A percentile compares a stretch with the other conserved stretches of the same genome.
These are phyloP conservation scores for Slavum lentiscoides DNA, from an alignment of 2,888 invertebrate species.

Conservation along the genomic window DNA sequence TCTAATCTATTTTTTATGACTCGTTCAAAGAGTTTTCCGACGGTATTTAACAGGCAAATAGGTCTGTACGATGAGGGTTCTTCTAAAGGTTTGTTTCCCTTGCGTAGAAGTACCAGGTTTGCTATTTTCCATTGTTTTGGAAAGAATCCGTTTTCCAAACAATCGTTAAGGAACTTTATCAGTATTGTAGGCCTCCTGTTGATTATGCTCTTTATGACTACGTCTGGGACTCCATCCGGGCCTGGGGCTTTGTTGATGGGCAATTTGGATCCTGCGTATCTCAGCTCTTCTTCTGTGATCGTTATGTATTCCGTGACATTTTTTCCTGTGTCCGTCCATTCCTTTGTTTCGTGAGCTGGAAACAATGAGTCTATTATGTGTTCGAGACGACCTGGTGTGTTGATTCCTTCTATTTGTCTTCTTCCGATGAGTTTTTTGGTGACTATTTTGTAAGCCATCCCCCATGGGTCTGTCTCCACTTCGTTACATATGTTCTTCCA, in stretches of 20 bases:
- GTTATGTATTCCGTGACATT: no score
- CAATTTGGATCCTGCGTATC: neutral
- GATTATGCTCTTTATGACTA: neutral
- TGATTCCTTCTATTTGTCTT: neutral
- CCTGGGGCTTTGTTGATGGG: neutral
- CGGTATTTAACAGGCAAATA: neutral
- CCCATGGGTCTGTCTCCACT: neutral
- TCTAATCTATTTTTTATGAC: neutral
- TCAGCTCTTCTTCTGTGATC: neutral
- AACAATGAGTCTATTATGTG: neutral
- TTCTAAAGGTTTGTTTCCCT: no score
- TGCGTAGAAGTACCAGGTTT: no score
- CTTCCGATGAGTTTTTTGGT: neutral
- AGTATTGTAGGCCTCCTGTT: neutral
- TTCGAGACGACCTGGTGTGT: neutral
- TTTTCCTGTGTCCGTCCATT: neutral
- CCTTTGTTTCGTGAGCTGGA: neutral
- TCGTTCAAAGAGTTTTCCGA: neutral
- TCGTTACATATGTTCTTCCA: neutral
- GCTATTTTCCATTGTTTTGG: neutral
- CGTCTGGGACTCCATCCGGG: neutral
- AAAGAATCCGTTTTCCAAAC: no score
- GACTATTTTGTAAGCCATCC: neutral
- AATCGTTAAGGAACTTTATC: neutral
- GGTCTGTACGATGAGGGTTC: no score